Evolutionary conservation across 2,888 invertebrate species (phyloP), one percentile per base, ranked within the genome.

Genomic region (Phalangium opilio): DNA sequence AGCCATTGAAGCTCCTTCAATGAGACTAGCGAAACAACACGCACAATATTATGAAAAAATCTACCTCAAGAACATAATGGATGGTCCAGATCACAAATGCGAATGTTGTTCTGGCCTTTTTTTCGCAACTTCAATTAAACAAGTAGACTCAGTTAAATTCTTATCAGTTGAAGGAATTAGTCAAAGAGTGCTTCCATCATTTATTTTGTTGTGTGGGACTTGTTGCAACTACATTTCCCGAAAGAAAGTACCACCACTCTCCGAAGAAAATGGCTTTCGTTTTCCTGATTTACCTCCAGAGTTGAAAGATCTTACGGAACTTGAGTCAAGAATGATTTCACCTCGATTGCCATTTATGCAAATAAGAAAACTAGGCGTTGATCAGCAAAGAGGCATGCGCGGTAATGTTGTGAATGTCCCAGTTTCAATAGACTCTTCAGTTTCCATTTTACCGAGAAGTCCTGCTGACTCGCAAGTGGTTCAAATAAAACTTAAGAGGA

Each of bases 311-410:
- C 17, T 48, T 4, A 48, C 43, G 1, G 18, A 41, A 33, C 48
- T 64, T 5, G 63, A 66, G 58, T 62, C 64, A 55, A 47, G n/a
- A n/a, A n/a, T n/a, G n/a, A n/a, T n/a, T n/a, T 52, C 63, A 7
- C 61, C 62, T 12, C 56, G 59, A 33, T 52, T 65, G 21, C 58
- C 60, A 38, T 65, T 65, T 44, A 64, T 64, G 62, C 61, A 63
- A 53, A 60, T 66, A 33, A 50, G 58, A 49, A 53, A 61, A 21
- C 54, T 61, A 19, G 58, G 62, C 21, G 44, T 52, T 34, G 57
- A 55, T 32, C 48, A 55, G 27, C 59, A 58, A 41, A 33, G 41
- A 14, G 48, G 53, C 15, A 44, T 58, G 2, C 49, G 47, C 19
- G 57, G n/a, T 10, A 55, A 54, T 45, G 57, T 65, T 18, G 59